Conservation (phyloP, 2,888 invertebrate species). For the Drosophila histrio region DNA sequence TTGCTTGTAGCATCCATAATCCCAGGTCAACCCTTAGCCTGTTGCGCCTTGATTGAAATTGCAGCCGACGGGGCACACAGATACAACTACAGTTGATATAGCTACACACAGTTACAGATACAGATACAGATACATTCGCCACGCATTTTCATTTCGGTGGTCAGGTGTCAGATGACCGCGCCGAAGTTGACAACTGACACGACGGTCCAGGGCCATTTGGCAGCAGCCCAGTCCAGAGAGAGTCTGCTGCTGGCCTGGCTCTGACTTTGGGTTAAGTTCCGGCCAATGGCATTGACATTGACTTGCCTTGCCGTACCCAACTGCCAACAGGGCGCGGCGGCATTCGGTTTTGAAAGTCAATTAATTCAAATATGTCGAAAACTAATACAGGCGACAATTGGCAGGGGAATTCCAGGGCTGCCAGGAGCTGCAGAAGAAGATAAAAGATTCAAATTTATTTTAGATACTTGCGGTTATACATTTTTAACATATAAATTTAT, state of each 20-base stretch:
- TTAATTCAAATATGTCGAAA: conserved; percentile 4
- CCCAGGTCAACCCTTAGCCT: conserved; percentile 74
- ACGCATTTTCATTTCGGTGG: conserved; percentile 71
- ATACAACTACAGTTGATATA: neutral
- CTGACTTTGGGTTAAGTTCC: conserved; percentile 4
- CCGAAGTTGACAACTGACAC: conserved; percentile 75
- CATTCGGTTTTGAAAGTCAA: conserved; percentile 13
- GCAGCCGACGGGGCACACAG: conserved; percentile 42
- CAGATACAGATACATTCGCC: conserved; percentile 47
- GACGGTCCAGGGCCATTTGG: conserved; percentile 48
- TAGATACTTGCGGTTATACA: too few species aligned
- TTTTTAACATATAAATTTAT: too few species aligned
- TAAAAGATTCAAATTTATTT: too few species aligned
- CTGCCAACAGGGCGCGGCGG: conserved; percentile 22
- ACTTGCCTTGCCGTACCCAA: conserved; percentile 4
- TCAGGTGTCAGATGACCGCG: conserved; percentile 65
- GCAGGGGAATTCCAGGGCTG: neutral
- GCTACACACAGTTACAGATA: neutral
- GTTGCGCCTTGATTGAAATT: conserved; percentile 72
- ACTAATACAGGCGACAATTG: conserved; percentile 6
- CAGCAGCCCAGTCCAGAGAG: neutral
- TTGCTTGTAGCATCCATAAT: conserved; percentile 1
- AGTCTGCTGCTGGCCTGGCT: neutral
- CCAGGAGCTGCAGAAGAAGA: neutral
- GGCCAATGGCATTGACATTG: conserved; percentile 41